Evolutionary conservation across 2,797 vertebrate genomes (phyloP), one percentile per base, ranked within the genome.

Genomic region (Morus bassanus): DNA sequence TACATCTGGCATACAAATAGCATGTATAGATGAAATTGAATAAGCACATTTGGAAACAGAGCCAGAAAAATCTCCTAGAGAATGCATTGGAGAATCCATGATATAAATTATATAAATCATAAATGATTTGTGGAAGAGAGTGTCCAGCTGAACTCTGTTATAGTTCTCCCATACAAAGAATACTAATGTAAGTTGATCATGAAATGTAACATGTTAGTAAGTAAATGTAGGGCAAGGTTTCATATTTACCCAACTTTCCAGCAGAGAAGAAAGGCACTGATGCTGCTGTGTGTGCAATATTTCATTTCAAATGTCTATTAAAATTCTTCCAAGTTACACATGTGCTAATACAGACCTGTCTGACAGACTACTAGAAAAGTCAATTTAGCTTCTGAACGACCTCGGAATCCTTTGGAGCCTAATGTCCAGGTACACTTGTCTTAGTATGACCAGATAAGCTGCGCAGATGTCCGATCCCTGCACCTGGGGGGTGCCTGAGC

Each of bases 1-100:
- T 57, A 78, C 53, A 94, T 89, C 68, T 97, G 95, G 81, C 72
- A 85, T 93, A 53, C n/a, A 87, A 95, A 88, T 77, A 85, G 39
- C 75, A 91, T 59, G 75, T 77, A 53, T 64, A 80, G 81, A 89
- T 95, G 74, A 95, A 92, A 93, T 61, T 3, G 8, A 93, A 93
- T 80, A 89, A 69, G 80, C n/a, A 74, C 25, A 50, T 30, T 80
- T 80, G 72, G 81, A 94, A 95, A 72, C 27, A 65, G 48, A 91
- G 84, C 68, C 84, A 94, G 89, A 85, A 91, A 94, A 91, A 46
- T 46, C 54, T 94, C 59, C 63, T 53, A 33, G 45, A 75, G 72
- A 93, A 81, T 64, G 53, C 31, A 41, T 33, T 78, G 75, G 64
- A 93, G 75, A 85, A 88, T 77, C 74, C 37, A 18, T 35, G 13